These are phyloP conservation scores for Drosophila meridionalis DNA, from an alignment of 2,888 invertebrate genomes.

Conservation along the genomic window DNA sequence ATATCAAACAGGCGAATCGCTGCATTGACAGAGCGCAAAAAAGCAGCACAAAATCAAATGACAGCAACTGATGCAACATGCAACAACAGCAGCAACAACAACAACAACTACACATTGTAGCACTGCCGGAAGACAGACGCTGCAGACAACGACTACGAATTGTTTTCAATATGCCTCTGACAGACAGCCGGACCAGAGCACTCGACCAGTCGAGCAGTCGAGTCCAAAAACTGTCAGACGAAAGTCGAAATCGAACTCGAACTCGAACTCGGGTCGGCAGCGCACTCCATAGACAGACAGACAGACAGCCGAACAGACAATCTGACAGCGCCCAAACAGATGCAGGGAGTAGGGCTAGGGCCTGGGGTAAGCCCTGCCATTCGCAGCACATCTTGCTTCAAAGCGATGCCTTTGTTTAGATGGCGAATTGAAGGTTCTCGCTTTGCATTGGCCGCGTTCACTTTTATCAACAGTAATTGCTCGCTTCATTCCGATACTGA, in stretches of 20 bases:
- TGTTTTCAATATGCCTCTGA: constrained; percentile 76
- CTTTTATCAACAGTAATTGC: constrained; percentile 61
- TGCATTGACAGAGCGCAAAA: constrained; percentile 28
- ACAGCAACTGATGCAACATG: constrained; percentile 69
- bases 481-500: constrained; percentile 21
- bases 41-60: constrained; percentile 41
- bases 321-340: constrained; percentile 21
- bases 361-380: constrained; percentile 20
- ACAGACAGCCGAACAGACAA: constrained; percentile 22
- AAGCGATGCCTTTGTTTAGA: constrained; percentile 37
- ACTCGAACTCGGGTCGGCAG: constrained; percentile 20
- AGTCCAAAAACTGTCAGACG: constrained; percentile 2
- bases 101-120: constrained; percentile 53
- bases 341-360: not conserved
- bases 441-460: constrained; percentile 34
- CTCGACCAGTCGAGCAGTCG: constrained; percentile 5
- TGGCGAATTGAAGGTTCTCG: constrained; percentile 3
- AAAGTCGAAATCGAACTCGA: constrained; percentile 2
- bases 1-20: constrained; percentile 38
- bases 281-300: constrained; percentile 50
- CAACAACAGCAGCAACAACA: not conserved
- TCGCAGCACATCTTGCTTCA: constrained; percentile 41
- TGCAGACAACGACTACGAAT: constrained; percentile 51
- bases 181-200: constrained; percentile 60
- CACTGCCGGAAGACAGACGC: constrained; percentile 77